Conservation (phyloP, 2,888 invertebrate genomes). For the Corbicula japonica region DNA sequence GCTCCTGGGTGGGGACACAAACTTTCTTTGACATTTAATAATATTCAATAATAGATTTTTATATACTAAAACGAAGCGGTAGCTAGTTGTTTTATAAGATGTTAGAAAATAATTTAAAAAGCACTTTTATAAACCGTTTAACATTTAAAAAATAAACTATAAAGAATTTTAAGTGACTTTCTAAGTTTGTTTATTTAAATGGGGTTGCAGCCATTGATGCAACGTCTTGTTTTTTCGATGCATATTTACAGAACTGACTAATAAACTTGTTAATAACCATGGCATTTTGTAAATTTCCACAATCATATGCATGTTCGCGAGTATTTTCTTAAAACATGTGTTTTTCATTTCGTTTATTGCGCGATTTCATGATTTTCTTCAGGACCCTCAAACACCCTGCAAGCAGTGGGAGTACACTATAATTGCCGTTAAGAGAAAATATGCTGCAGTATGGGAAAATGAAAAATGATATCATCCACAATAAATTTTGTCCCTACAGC, state of each 20-base stretch:
- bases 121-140: no score
- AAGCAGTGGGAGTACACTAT: constrained; percentile 32
- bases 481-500: constrained; percentile 37
- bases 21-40: no score
- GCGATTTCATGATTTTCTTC: constrained; percentile 15
- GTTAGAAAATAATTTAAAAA: no score
- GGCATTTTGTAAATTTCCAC: constrained; percentile 11
- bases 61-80: no score
- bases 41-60: no score
- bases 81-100: no score
- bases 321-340: constrained; percentile 5
- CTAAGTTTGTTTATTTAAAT: no score
- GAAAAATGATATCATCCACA: constrained; percentile 47
- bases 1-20: no score
- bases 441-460: constrained; percentile 43
- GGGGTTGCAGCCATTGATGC: no score
- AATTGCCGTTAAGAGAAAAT: constrained; percentile 42
- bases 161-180: no score
- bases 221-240: no score
- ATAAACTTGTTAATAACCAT: constrained; percentile 31
- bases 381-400: constrained; percentile 22
- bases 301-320: not conserved
- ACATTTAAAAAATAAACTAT: no score
- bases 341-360: constrained; percentile 27
- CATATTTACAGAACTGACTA: constrained; percentile 15